phyloP scores from a whole-genome alignment of 2,888 invertebrate species.

The Brassicogethes aeneus region DNA sequence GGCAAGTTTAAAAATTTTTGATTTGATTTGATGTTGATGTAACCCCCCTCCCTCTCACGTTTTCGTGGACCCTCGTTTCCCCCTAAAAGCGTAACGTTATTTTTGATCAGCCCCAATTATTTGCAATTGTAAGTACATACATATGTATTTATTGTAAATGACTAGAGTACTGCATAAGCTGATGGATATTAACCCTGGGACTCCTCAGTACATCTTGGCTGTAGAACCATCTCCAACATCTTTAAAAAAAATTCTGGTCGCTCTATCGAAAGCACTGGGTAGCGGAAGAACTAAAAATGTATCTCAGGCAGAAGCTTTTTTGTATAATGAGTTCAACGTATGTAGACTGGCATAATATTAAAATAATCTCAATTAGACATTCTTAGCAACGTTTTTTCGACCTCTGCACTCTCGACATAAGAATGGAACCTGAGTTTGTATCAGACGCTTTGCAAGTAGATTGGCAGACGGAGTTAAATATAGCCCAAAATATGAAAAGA shows the following conservation, averaged over 20 bases:
- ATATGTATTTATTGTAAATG: no score
- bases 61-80: no score
- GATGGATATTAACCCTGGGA: conserved; percentile 45
- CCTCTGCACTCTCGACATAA: conserved; percentile 47
- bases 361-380: no score
- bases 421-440: conserved; percentile 51
- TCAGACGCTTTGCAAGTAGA: conserved; percentile 42
- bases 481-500: conserved; percentile 42
- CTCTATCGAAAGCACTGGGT: conserved; percentile 46
- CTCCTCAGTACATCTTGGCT: conserved; percentile 52
- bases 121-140: no score
- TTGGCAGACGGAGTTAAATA: conserved; percentile 47
- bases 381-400: conserved; percentile 54
- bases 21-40: no score
- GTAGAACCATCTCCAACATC: conserved; percentile 51
- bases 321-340: conserved; percentile 45
- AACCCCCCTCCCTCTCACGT: no score
- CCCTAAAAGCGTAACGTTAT: no score
- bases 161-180: no score
- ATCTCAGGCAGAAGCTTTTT: conserved; percentile 48
- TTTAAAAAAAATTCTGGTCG: conserved; percentile 47
- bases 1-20: no score
- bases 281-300: conserved; percentile 49
- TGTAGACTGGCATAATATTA: no score
- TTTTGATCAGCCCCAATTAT: no score